Evolutionary conservation across 2,888 invertebrate species (phyloP).

Genomic region (Drosophila siamana): DNA sequence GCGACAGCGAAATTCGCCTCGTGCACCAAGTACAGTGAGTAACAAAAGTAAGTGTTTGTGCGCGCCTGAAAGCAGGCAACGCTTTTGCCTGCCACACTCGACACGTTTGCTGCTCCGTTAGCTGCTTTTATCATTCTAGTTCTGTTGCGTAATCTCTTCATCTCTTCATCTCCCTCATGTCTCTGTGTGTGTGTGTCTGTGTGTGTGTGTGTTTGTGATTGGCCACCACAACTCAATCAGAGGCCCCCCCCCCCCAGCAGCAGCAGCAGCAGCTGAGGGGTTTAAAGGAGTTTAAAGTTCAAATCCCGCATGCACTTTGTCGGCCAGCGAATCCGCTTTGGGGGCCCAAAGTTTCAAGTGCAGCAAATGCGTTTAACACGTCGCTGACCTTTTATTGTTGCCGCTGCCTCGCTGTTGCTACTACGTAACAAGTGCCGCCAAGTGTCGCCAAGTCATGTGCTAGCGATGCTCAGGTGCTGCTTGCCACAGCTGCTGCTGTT

Average conservation of each 20-base stretch:
- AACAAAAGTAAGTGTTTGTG: constrained; percentile 5
- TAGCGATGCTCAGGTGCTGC: constrained; percentile 28
- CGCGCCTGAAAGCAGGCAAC: too few species aligned
- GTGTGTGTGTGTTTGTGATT: too few species aligned
- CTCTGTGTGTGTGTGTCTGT: too few species aligned
- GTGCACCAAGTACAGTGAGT: constrained; percentile 1
- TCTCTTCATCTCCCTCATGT: too few species aligned
- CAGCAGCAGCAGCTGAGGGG: constrained; percentile 48
- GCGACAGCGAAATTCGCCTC: too few species aligned
- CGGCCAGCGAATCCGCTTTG: constrained; percentile 14
- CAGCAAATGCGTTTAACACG: constrained; percentile 72
- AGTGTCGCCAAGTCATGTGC: constrained; percentile 42
- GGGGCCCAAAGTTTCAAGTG: constrained; percentile 52
- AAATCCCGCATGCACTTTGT: constrained; percentile 63
- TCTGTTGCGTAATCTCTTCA: constrained; percentile 3
- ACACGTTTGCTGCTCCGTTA: constrained; percentile 9
- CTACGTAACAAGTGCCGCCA: constrained; percentile 67
- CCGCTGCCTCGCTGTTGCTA: constrained; percentile 5
- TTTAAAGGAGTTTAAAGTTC: constrained; percentile 48
- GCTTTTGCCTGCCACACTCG: too few species aligned
- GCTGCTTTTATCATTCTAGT: constrained; percentile 5
- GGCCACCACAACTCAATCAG: constrained; percentile 46
- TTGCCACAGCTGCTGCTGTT: too few species aligned
- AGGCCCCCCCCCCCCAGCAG: too few species aligned
- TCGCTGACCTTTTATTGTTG: constrained; percentile 37